Evolutionary conservation across 2,113 vertebrate genomes (phyloP), one percentile per base, ranked within the genome.

Genomic region (Oostethus manadensis): DNA sequence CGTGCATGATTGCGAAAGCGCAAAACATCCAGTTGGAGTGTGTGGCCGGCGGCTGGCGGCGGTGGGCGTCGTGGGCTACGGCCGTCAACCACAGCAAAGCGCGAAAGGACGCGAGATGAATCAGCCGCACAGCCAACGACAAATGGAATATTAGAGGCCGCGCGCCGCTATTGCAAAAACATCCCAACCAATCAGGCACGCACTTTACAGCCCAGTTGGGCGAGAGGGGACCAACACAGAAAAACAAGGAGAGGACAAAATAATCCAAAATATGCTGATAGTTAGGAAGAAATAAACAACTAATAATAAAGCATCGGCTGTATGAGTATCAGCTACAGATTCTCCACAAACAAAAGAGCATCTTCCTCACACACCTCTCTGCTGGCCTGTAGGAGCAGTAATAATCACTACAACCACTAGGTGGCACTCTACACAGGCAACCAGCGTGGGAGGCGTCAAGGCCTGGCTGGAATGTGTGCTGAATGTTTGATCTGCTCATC

Each of bases 121-220:
- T 88, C 85, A 85, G 80, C 76, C 62, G 64, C 68, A 56, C 68
- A 68, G 74, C 78, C 75, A 54, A 88, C 64, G 83, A 88, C 84
- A 90, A 88, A 89, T 83, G 85, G 72, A 86, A 86, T 87, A 88
- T 83, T 82, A 81, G 76, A 82, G 60, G 68, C 80, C 74, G 80
- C 63, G 42, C 56, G 15, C 73, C 51, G 20, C 75, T 73, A 89
- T 85, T 83, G 86, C 84, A 88, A 85, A 89, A 87, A 80, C 46
- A 85, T 89, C 87, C 80, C 78, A 74, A 83, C 76, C 72, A 87
- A 90, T 88, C 77, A 87, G 65, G 71, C n/a, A 42, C 70, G 71
- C 76, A 81, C 84, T 89, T 88, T 82, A 85, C 81, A 77, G 77
- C 69, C 60, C 65, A 22, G 72, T 72, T 72, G 71, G 69, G 73